These are phyloP conservation scores for Uloborus plumipes DNA, from an alignment of 2,888 invertebrate genomes.

Conservation along the genomic window DNA sequence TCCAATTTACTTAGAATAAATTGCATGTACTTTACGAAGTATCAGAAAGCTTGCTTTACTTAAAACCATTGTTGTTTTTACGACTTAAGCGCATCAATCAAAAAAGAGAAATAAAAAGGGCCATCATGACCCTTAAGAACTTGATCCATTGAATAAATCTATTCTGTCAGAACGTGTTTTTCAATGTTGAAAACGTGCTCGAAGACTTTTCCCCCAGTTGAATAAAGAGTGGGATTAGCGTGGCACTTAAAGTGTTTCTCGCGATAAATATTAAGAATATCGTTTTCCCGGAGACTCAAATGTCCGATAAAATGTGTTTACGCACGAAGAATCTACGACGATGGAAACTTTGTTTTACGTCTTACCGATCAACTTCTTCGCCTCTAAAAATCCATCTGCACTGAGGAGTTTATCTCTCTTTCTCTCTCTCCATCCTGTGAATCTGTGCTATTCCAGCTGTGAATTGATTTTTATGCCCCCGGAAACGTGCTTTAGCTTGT, in stretches of 20 bases:
- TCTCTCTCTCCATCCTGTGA: too few relatives aligned
- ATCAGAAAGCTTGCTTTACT: too few relatives aligned
- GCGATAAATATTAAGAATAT: constrained; percentile 29
- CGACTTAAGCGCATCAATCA: not conserved
- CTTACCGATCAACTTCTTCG: too few relatives aligned
- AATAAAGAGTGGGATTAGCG: constrained; percentile 6
- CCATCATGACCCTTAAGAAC: not conserved
- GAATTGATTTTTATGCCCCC: too few relatives aligned
- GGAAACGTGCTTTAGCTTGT: too few relatives aligned
- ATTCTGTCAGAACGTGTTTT: not conserved
- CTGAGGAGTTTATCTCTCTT: too few relatives aligned
- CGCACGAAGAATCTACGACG: not conserved
- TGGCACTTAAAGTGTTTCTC: constrained; percentile 13
- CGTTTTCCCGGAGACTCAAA: not conserved
- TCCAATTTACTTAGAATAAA: too few relatives aligned
- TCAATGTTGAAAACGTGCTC: not conserved
- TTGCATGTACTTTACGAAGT: too few relatives aligned
- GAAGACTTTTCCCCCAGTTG: not conserved
- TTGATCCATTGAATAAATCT: not conserved
- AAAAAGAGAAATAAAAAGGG: not conserved
- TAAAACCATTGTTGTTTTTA: too few relatives aligned
- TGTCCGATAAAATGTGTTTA: constrained; percentile 17
- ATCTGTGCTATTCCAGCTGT: too few relatives aligned
- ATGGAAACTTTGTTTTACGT: too few relatives aligned
- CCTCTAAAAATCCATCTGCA: too few relatives aligned